phyloP scores from a whole-genome alignment of 2,113 vertebrate genomes.

The Cygnus atratus region DNA sequence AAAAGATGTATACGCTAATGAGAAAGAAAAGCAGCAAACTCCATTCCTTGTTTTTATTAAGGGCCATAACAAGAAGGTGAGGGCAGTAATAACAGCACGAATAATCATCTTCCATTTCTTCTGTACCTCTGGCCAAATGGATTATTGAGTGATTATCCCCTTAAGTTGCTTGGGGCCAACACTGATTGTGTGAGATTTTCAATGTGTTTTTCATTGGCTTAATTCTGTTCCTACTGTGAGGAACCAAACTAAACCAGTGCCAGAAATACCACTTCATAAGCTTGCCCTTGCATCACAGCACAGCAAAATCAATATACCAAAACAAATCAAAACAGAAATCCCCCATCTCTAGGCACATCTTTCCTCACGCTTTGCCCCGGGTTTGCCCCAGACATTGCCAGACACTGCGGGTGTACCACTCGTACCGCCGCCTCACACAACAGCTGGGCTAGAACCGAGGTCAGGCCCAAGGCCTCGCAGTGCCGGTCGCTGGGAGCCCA shows the following conservation, averaged over 20 bases:
- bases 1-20: background rate
- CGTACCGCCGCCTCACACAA: no score
- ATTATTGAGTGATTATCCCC: conserved; percentile 60
- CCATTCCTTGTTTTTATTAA: background rate
- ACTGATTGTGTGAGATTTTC: conserved; percentile 39
- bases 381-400: rapidly evolving
- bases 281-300: conserved; percentile 6
- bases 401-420: background rate
- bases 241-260: conserved; percentile 18
- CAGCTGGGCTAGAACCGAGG: background rate
- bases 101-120: conserved; percentile 25
- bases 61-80: background rate
- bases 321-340: conserved; percentile 14
- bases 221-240: conserved; percentile 39
- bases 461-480: background rate
- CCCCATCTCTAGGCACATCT: background rate
- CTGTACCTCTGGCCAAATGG: conserved; percentile 45
- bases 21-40: background rate
- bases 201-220: conserved; percentile 56
- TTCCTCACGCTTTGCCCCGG: background rate
- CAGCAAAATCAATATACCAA: conserved; percentile 28
- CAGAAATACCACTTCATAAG: conserved; percentile 36
- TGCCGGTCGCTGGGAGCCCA: background rate
- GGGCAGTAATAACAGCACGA: conserved; percentile 1
- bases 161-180: conserved; percentile 38